These are phyloP conservation scores for Drosophila limbata DNA, from an alignment of 2,888 invertebrate genomes.

Conservation along the genomic window DNA sequence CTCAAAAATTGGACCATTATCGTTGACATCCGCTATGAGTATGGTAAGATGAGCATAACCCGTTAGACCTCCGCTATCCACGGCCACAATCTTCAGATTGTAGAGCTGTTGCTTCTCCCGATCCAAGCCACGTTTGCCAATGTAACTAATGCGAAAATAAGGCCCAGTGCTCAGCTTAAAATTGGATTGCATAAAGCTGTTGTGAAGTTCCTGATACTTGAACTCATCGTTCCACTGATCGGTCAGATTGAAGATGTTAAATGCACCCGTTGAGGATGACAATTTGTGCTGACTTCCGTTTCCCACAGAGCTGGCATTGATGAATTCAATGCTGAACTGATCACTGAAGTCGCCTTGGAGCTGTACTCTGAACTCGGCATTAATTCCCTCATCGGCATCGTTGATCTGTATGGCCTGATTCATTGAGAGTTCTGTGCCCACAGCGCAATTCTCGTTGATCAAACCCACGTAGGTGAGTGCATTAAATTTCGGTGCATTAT, in stretches of 20 bases:
- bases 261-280: slow-evolving; percentile 80
- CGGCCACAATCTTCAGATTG: slow-evolving; percentile 90
- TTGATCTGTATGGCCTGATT: slow-evolving; percentile 89
- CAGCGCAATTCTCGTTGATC: slow-evolving; percentile 91
- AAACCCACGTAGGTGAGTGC: slow-evolving; percentile 90
- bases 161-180: slow-evolving; percentile 78
- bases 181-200: slow-evolving; percentile 81
- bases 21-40: slow-evolving; percentile 91
- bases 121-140: slow-evolving; percentile 87
- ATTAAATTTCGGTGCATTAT: slow-evolving; percentile 93
- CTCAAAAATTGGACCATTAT: slow-evolving; percentile 90
- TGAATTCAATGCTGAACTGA: slow-evolving; percentile 87
- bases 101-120: slow-evolving; percentile 90
- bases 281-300: slow-evolving; percentile 64
- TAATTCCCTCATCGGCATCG: slow-evolving; percentile 90
- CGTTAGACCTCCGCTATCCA: slow-evolving; percentile 91
- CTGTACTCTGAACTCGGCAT: slow-evolving; percentile 89
- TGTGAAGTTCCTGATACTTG: slow-evolving; percentile 83
- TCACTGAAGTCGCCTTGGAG: slow-evolving; percentile 92
- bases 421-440: slow-evolving; percentile 90
- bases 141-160: slow-evolving; percentile 81
- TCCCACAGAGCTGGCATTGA: slow-evolving; percentile 87
- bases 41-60: slow-evolving; percentile 91
- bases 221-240: slow-evolving; percentile 85
- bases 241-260: slow-evolving; percentile 83